Base-by-base conservation (phyloP, 2,797 vertebrate genomes). In the Poeciliopsis infans region DNA sequence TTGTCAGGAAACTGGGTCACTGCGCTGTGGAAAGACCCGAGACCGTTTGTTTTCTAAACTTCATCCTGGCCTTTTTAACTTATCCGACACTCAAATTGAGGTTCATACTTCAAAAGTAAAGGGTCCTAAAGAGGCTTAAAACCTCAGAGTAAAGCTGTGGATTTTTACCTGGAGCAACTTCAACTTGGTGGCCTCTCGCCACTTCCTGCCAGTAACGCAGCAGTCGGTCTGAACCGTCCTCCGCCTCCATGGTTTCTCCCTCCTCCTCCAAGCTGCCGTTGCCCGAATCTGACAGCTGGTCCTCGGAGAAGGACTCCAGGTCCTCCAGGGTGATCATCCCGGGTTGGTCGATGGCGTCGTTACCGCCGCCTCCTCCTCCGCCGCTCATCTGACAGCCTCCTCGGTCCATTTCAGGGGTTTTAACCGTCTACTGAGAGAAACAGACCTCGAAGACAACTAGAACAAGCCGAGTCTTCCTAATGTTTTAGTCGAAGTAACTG, bases 151-250 rank as follows among this genome's bases (percentile, higher is more conserved):
- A 33, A 33, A 33, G 5, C 28, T 15, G 31, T 6, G 66, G 66
- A 51, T 55, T 20, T 85, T 94, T 96, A 97, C 97, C 97, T 73
- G 94, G 88, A 66, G 97, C 87, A 77, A 98, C 97, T 43, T 97
- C 97, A 85, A 98, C 97, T 80, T 96, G 96, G 94, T 98, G 97
- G 45, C 97, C 96, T 47, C 97, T 83, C 13, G 96, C 97, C 25
- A 96, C 95, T 79, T 96, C 96, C 89, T 97, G 97, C 97, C 97
- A 98, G 92, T 97, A 97, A 33, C 92, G 93, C 13, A 98, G 96
- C 82, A 98, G 94, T 11, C 96, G 87, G 77, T 93, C 90, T 25
- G 94, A 89, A 5, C 81, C 43, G 59, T 95, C 93, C 36, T 91
- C 92, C 0, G 95, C 96, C 15, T 95, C 94, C 94, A 93, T 93